These are phyloP conservation scores for Molothrus ater DNA, from an alignment of 2,797 vertebrate genomes.

Conservation along the genomic window DNA sequence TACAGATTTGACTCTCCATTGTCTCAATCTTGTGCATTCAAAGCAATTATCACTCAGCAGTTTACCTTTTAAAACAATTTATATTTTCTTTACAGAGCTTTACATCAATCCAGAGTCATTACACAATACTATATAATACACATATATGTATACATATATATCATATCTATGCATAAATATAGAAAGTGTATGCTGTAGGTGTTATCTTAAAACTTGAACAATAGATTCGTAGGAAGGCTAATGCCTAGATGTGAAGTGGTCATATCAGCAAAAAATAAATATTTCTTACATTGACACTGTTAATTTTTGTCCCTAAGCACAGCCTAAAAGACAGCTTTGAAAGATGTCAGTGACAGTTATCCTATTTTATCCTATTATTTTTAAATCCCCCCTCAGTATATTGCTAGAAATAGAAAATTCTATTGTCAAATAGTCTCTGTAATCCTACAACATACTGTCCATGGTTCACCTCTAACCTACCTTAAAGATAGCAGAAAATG, in stretches of 20 bases:
- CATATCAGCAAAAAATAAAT: neutral
- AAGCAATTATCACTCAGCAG: neutral
- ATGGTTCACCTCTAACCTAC: slow-evolving; percentile 22
- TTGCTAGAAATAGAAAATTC: slow-evolving; percentile 51
- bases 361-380: slow-evolving; percentile 56
- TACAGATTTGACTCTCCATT: neutral
- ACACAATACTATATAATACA: neutral
- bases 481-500: slow-evolving; percentile 11
- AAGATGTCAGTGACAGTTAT: slow-evolving; percentile 43
- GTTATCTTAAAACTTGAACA: neutral
- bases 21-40: neutral
- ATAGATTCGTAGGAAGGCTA: neutral
- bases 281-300: neutral
- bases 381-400: slow-evolving; percentile 27
- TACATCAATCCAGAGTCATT: neutral
- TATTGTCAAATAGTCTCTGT: slow-evolving; percentile 17
- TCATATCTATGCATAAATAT: neutral
- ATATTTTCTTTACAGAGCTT: neutral
- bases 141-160: no score
- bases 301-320: slow-evolving; percentile 1
- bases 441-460: slow-evolving; percentile 15
- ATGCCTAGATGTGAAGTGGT: neutral
- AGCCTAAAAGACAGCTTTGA: neutral
- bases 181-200: neutral
- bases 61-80: neutral